These are phyloP conservation scores for Cossypha caffra DNA, from an alignment of 2,797 vertebrate genomes.

Conservation along the genomic window DNA sequence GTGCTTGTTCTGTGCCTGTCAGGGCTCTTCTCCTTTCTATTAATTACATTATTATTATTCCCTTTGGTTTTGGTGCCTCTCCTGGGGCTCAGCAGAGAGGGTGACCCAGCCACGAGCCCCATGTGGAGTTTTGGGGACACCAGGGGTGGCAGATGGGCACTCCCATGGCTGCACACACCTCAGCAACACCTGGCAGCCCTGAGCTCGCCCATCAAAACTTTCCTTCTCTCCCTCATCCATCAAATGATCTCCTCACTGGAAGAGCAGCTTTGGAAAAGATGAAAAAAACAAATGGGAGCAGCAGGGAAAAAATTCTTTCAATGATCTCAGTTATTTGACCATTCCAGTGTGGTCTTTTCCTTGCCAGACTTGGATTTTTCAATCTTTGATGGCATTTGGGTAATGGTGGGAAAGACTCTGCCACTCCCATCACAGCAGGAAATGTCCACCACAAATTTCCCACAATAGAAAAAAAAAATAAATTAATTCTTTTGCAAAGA, in stretches of 20 bases:
- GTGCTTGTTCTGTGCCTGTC: neutral
- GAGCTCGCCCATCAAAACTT: neutral
- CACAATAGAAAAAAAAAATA: neutral
- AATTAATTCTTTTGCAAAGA: neutral
- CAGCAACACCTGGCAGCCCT: neutral
- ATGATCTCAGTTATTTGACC: neutral
- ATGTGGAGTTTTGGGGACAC: fast-evolving
- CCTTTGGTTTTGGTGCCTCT: neutral
- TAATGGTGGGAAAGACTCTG: neutral
- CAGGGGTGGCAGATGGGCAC: neutral
- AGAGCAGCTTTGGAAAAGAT: neutral
- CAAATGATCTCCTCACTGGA: fast-evolving
- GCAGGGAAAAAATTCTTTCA: neutral
- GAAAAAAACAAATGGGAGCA: neutral
- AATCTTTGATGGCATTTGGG: neutral
- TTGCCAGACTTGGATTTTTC: neutral
- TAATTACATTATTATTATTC: too few relatives aligned
- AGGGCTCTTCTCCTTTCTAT: neutral
- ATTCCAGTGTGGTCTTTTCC: neutral
- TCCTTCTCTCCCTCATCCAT: neutral
- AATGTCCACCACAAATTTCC: neutral
- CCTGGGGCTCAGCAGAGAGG: neutral
- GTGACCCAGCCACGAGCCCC: fast-evolving
- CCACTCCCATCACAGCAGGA: neutral
- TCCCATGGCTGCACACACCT: neutral